Evolutionary conservation across 2,888 invertebrate genomes (phyloP).

Genomic region (Ophion ventricosus): DNA sequence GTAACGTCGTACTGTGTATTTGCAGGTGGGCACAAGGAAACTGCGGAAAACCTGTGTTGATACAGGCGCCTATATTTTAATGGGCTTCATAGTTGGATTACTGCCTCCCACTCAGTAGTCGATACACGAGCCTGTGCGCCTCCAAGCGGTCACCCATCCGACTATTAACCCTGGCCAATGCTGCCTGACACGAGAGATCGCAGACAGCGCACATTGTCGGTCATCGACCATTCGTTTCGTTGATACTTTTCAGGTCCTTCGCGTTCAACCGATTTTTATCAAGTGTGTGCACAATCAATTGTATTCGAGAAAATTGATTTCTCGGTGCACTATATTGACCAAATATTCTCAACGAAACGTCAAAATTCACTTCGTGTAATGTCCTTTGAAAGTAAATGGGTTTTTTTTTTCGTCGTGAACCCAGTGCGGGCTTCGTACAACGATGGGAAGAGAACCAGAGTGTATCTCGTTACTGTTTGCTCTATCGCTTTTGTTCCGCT

Average conservation of each 20-base stretch:
- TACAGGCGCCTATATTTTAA: too few species aligned
- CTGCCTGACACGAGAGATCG: background rate
- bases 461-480: slow-evolving; percentile 36
- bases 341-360: background rate
- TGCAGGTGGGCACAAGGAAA: too few species aligned
- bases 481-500: slow-evolving; percentile 12
- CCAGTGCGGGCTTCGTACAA: background rate
- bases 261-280: background rate
- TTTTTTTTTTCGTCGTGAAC: background rate
- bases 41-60: too few species aligned
- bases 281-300: background rate
- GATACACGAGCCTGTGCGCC: background rate
- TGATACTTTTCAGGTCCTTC: background rate
- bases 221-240: background rate
- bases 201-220: background rate
- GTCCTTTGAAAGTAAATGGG: background rate
- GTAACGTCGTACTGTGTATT: too few species aligned
- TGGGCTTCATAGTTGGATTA: too few species aligned
- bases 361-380: slow-evolving; percentile 9
- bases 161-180: background rate
- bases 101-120: too few species aligned
- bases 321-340: background rate
- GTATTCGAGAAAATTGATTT: background rate
- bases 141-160: background rate
- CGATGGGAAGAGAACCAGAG: slow-evolving; percentile 24